Conservation (phyloP, 2,113 vertebrate genomes). For the Barnardius zonarius region DNA sequence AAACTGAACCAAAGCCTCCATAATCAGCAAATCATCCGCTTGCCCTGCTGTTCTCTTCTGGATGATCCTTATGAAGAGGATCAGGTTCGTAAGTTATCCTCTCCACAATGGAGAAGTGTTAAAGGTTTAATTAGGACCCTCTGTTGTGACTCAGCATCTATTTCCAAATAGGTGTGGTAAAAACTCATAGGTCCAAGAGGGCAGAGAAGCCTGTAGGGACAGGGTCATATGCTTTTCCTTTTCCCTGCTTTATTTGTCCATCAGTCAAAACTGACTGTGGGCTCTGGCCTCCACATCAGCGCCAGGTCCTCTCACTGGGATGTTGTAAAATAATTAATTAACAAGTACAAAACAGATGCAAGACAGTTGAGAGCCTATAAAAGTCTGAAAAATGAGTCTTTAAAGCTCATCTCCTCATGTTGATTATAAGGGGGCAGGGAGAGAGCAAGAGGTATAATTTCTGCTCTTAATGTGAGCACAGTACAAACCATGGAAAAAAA, state of each 20-base stretch:
- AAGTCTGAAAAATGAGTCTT: not conserved
- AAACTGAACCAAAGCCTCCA: not conserved
- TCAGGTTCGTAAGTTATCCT: not conserved
- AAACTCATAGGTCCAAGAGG: not conserved
- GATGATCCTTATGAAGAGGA: not conserved
- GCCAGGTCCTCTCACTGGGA: not conserved
- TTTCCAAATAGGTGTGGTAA: not conserved
- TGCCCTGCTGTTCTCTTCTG: not conserved
- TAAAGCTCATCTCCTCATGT: not conserved
- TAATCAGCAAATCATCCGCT: not conserved
- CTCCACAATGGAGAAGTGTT: not conserved
- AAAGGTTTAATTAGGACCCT: not conserved
- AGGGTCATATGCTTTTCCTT: not conserved
- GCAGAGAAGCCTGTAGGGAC: not conserved
- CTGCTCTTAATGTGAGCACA: not conserved
- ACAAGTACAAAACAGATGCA: not conserved
- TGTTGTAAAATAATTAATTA: not conserved
- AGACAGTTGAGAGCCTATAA: not conserved
- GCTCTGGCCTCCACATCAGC: not conserved
- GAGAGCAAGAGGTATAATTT: not conserved
- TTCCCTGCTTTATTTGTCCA: accelerated
- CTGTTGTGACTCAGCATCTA: not conserved
- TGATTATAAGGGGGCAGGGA: not conserved
- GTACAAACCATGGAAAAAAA: not conserved
- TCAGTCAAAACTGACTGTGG: accelerated